A percentile compares a stretch with the other conserved stretches of the same genome.
Evolutionary conservation across 1,140 invertebrate genomes (phyloP).

Genomic region (Phymorhynchus buccinoides): DNA sequence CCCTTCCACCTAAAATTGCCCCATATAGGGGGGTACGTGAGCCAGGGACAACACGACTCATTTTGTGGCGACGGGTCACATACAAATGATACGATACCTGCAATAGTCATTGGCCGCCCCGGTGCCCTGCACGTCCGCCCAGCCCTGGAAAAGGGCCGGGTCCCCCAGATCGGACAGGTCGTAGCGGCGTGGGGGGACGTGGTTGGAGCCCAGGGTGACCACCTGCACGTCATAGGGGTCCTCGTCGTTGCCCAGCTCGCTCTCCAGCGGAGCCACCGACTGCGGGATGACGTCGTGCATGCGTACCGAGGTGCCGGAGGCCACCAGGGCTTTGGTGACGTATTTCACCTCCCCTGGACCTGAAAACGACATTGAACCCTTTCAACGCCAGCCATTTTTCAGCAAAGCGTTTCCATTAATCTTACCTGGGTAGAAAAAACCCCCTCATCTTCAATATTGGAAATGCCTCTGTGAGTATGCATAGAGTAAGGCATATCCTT

Average conservation of each 20-base stretch:
- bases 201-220: slow-evolving; percentile 47
- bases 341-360: slow-evolving; percentile 30
- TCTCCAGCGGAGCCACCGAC: slow-evolving; percentile 44
- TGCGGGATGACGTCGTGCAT: slow-evolving; percentile 29
- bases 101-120: slow-evolving; percentile 63
- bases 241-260: slow-evolving; percentile 46
- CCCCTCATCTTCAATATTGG: neutral
- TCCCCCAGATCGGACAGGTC: slow-evolving; percentile 58
- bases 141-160: slow-evolving; percentile 52
- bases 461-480: neutral
- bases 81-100: slow-evolving; percentile 43
- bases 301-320: slow-evolving; percentile 2
- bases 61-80: no score
- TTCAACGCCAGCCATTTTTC: no score
- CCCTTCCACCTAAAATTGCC: no score
- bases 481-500: neutral
- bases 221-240: slow-evolving; percentile 46
- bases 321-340: slow-evolving; percentile 29
- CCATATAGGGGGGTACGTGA: no score
- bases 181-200: slow-evolving; percentile 51
- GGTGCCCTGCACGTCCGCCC: slow-evolving; percentile 59
- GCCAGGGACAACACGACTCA: no score
- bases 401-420: neutral
- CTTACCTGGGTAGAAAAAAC: neutral
- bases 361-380: neutral